Evolutionary conservation across 1,140 invertebrate species (phyloP).

Genomic region (Drosophila tsacasi): DNA sequence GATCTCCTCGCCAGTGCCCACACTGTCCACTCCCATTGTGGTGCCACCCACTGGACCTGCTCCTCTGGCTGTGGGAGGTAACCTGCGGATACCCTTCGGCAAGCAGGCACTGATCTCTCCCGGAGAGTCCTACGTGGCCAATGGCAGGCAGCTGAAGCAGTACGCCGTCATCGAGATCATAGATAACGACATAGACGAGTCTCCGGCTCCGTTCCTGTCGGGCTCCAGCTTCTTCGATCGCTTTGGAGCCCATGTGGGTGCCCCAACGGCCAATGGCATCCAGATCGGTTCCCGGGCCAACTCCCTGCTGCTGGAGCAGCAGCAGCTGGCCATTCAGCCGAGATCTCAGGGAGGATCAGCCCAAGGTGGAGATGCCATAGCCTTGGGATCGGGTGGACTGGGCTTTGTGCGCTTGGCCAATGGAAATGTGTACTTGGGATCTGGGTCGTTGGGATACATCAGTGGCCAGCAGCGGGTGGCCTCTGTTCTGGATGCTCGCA

Average conservation of each 20-base stretch:
- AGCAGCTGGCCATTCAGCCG: constrained; percentile 58
- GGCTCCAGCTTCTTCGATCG: constrained; percentile 63
- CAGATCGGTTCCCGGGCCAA: constrained; percentile 69
- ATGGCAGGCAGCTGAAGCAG: constrained; percentile 81
- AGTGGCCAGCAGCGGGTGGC: constrained; percentile 71
- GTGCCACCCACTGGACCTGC: constrained; percentile 26
- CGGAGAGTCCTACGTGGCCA: constrained; percentile 67
- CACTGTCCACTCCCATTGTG: constrained; percentile 33
- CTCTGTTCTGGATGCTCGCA: constrained; percentile 69
- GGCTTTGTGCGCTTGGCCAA: constrained; percentile 79
- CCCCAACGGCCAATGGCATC: constrained; percentile 34
- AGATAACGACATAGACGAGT: constrained; percentile 78
- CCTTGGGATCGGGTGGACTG: constrained; percentile 79
- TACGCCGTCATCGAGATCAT: constrained; percentile 81
- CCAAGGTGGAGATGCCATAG: constrained; percentile 56
- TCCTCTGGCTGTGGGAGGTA: constrained; percentile 32
- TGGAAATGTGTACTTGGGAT: constrained; percentile 79
- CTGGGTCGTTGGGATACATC: constrained; percentile 81
- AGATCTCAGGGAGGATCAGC: constrained; percentile 23
- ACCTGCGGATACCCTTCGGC: constrained; percentile 70
- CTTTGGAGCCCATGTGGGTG: constrained; percentile 58
- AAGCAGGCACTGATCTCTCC: constrained; percentile 66
- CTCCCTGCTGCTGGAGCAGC: constrained; percentile 64
- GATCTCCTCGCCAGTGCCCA: constrained; percentile 18
- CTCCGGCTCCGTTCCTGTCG: constrained; percentile 61